Evolutionary conservation across 1,140 invertebrate genomes (phyloP).

Genomic region (Trichogramma pretiosum): DNA sequence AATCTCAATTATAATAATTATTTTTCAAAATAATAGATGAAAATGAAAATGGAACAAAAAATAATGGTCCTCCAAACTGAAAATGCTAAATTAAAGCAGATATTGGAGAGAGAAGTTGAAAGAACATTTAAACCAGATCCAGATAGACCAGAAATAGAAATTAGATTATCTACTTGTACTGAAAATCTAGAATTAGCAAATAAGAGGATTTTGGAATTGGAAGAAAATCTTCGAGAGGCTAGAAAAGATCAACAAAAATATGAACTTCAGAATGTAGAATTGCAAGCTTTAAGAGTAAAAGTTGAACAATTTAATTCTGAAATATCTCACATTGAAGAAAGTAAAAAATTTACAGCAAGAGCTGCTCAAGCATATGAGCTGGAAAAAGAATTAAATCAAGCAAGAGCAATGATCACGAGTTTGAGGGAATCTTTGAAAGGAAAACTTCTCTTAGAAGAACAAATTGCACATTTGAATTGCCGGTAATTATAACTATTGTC

Average conservation of each 20-base stretch:
- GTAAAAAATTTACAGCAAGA: conserved; percentile 27
- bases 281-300: conserved; percentile 33
- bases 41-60: conserved; percentile 34
- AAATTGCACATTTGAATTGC: conserved; percentile 35
- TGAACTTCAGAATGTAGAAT: conserved; percentile 33
- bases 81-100: conserved; percentile 27
- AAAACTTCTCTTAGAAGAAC: conserved; percentile 41
- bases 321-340: conserved; percentile 32
- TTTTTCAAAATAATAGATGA: conserved; percentile 23
- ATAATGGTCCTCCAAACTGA: conserved; percentile 26
- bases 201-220: conserved; percentile 27
- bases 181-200: conserved; percentile 24
- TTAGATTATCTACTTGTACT: too few species aligned
- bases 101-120: conserved; percentile 20
- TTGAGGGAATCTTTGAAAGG: conserved; percentile 37
- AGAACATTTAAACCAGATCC: background rate
- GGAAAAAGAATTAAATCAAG: conserved; percentile 33
- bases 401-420: conserved; percentile 28
- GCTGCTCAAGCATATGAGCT: conserved; percentile 32
- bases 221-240: conserved; percentile 31
- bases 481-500: conserved; percentile 20
- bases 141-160: too few species aligned
- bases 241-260: conserved; percentile 25
- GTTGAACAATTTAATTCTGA: conserved; percentile 35
- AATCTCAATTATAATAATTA: background rate